Evolutionary conservation across 2,797 vertebrate genomes (phyloP), one percentile per base, ranked within the genome.

Genomic region (Mus minutoides): DNA sequence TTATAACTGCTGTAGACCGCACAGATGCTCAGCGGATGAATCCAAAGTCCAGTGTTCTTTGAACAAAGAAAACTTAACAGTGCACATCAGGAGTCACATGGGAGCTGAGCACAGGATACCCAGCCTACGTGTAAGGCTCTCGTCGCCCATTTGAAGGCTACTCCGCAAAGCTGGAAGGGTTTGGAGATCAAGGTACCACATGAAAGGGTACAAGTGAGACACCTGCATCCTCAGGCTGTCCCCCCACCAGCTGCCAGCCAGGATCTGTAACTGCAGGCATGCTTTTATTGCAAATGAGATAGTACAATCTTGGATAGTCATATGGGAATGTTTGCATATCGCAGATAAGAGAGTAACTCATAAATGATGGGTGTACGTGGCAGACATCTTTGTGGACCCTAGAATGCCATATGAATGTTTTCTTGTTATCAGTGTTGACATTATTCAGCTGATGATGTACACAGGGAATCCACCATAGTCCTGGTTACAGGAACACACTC

Each of bases 221-320:
- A 4, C 64, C 24, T 2, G 37, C 14, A 49, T 40, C 34, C 54
- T 29, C 0, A 60, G 40, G 3, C 60, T 6, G 49, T n/a, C 40
- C 75, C 29, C 22, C 43, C 24, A 56, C 49, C 89, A 88, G 92
- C 92, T 90, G 77, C 46, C n/a, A 19, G 9, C 31, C 37, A 29
- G 76, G 31, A 92, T n/a, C 69, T 71, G 1, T 85, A n/a, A 22
- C 67, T 67, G 9, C 78, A 1, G 19, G 37, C 9, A 6, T 37
- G 62, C 58, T 62, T 60, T 54, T 88, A 67, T 69, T 46, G 73
- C 69, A 84, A 60, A 88, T 46, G 76, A 69, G 90, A 89, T 29
- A 73, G 75, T 43, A 11, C 11, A 10, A 4, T 52, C 87, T 82
- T 80, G 29, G 62, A 78, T 69, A 90, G 52, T 40, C 62, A 3